Base-by-base conservation (phyloP, 2,888 invertebrate species). In the Tubulanus polymorphus region DNA sequence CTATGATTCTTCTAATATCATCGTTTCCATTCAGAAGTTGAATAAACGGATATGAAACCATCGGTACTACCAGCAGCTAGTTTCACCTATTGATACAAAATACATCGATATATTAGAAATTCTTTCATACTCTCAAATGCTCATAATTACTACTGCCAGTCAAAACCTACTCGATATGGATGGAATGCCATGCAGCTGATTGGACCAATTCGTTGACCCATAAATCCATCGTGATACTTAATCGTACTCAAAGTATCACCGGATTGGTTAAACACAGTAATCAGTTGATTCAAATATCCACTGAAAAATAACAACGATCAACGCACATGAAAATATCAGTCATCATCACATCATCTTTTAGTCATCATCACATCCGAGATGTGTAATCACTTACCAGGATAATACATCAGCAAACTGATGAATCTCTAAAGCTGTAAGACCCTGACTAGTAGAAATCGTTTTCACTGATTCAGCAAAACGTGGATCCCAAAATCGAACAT, bases 151-250 rank as follows among this genome's bases (percentile, higher is more conserved):
- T 12, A n/a, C n/a, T 46, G 46, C 20, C 12, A 12, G 2, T 18
- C 5, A 37, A 23, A 28, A 51, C 68, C 60, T 60, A 78, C 86
- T 73, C 89, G 87, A 75, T 90, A 86, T 35, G 93, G 90, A 80
- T 96, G 95, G 82, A 93, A 95, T 64, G 88, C 87, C 69, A 95
- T 83, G 75, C 91, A 92, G 66, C 88, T 88, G 59, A 93, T 89
- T 46, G 92, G 88, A 20, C 91, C 91, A 68, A 91, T 90, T 74
- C 91, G 85, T 67, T 90, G 87, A 18, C 84, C 83, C 85, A 91
- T 89, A 81, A 95, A 93, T 53, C 94, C 93, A 75, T 94, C 93
- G 79, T 93, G 90, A 78, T 88, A 88, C 75, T 89, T 89, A 74
- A 94, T 88, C 2, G 87, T 85, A 79, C 89, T 91, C 56, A 92